Evolutionary conservation across 2,888 invertebrate genomes (phyloP), one percentile per base, ranked within the genome.

Genomic region (Acleris laterana): DNA sequence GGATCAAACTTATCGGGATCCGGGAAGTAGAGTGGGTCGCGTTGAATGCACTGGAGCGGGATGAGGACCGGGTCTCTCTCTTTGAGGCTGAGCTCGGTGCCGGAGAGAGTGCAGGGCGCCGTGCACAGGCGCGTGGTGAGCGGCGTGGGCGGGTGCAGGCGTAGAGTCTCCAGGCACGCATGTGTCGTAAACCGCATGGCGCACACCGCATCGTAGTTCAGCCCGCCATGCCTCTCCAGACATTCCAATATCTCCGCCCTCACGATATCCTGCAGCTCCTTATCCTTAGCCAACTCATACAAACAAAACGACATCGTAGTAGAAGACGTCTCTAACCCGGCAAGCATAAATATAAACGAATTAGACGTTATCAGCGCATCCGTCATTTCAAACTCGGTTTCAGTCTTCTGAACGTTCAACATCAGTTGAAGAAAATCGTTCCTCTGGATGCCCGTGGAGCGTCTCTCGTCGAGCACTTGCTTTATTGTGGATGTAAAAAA

Each of bases 281-380:
- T 77, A 69, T 88, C 82, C 78, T 87, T 90, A 16, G 92, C 89
- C 64, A 93, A 74, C 74, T 93, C 84, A 67, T 90, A 93, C 69
- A 93, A 82, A 81, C 89, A 88, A 77, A 93, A 93, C 16, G 92
- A 91, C 64, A 89, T 75, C 19, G 91, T 90, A 50, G 90, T 90
- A 25, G 93, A 81, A 13, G 92, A 87, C 7, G 93, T 88, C 73
- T 93, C 93, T 70, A 93, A 73, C 2, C 93, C 93, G n/a, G 93
- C 93, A 64, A 93, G 68, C 90, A 93, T 90, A 72, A 93, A 93
- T 85, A 93, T 93, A 75, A 93, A 93, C 59, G 93, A 93, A 77
- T 92, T 93, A 16, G 93, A 93, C 46, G 87, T 92, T 80, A 93
- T 93, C 72, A 93, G 80, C 68, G 84, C 87, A 77, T 93, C 92